Evolutionary conservation across 2,888 invertebrate species (phyloP).

Genomic region (Steromphala cineraria): DNA sequence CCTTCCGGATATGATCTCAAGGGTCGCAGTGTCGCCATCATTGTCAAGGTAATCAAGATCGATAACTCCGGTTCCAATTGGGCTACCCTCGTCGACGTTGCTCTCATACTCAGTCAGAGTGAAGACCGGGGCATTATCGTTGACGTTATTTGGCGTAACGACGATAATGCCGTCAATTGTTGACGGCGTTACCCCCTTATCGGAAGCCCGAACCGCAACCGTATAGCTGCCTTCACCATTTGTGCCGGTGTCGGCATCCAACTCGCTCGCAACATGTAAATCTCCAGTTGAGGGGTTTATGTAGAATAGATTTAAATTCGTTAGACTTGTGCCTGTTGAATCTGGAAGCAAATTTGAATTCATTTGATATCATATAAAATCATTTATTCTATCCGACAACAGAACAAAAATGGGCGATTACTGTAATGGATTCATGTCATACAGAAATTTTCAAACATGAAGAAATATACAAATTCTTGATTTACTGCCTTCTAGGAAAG

Average conservation of each 20-base stretch:
- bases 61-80: not conserved
- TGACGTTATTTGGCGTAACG: not conserved
- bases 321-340: not conserved
- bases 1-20: not conserved
- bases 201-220: not conserved
- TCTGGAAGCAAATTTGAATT: not conserved
- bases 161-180: not conserved
- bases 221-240: not conserved
- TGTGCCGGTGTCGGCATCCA: not conserved
- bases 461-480: too few relatives aligned
- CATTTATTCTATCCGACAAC: too few relatives aligned
- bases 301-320: not conserved
- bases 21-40: not conserved
- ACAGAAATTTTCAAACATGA: too few relatives aligned
- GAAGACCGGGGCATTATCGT: not conserved
- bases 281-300: not conserved
- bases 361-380: too few relatives aligned
- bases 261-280: not conserved
- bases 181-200: not conserved
- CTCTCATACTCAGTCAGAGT: not conserved
- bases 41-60: not conserved
- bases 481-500: too few relatives aligned
- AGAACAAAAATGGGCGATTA: too few relatives aligned
- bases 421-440: too few relatives aligned
- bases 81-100: not conserved